phyloP scores from a whole-genome alignment of 1,140 invertebrate species.

The Atta colombica region DNA sequence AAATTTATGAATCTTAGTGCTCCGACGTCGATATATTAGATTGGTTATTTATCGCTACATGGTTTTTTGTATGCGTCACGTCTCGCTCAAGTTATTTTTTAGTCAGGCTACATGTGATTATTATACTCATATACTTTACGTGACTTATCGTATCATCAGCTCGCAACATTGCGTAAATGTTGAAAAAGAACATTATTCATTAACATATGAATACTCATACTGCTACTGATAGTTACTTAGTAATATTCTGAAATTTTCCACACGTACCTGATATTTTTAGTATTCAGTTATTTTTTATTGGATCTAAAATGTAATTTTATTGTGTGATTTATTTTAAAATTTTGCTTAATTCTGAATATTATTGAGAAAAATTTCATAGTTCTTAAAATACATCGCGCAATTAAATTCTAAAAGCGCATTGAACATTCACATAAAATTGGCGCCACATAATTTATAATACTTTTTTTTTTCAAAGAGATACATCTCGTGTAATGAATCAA shows the following conservation, averaged over 20 bases:
- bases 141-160: conserved; percentile 22
- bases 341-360: background rate
- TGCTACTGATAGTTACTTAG: background rate
- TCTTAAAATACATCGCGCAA: background rate
- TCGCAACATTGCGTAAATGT: conserved; percentile 9
- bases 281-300: background rate
- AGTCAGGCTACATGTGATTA: conserved; percentile 17
- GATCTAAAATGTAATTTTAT: background rate
- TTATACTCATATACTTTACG: conserved; percentile 5
- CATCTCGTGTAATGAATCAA: conserved; percentile 37
- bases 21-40: conserved; percentile 17
- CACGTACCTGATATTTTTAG: background rate
- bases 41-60: conserved; percentile 14
- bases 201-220: conserved; percentile 24
- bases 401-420: conserved; percentile 11
- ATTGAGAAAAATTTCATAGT: too few species aligned
- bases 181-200: conserved; percentile 45
- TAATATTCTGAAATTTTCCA: conserved; percentile 13
- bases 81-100: background rate
- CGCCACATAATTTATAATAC: conserved; percentile 17
- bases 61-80: conserved; percentile 3
- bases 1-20: background rate
- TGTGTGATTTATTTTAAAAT: background rate
- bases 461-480: background rate
- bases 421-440: background rate